phyloP scores from a whole-genome alignment of 2,797 vertebrate genomes.

The Miichthys miiuy region DNA sequence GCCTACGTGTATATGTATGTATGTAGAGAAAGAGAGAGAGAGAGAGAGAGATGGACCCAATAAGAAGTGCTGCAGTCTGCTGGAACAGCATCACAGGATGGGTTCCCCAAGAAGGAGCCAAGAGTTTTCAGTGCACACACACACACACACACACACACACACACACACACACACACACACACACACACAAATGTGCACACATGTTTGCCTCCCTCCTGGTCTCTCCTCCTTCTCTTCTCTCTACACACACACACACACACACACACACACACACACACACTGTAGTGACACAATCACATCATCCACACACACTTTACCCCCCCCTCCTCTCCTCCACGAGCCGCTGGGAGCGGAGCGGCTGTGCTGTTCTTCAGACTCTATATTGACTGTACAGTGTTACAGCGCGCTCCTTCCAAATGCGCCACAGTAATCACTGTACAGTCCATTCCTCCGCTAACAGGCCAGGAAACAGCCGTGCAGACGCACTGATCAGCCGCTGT shows the following conservation, averaged over 20 bases:
- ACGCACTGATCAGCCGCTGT: slow-evolving; percentile 35
- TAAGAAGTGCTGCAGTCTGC: slow-evolving; percentile 70
- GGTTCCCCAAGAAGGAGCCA: slow-evolving; percentile 64
- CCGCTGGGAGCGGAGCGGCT: slow-evolving; percentile 37
- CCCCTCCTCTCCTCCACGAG: slow-evolving; percentile 11
- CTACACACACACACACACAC: slow-evolving; percentile 5
- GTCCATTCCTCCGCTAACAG: slow-evolving; percentile 41
- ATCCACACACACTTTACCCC: slow-evolving; percentile 33
- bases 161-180: slow-evolving; percentile 16
- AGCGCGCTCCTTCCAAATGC: slow-evolving; percentile 46
- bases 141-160: slow-evolving; percentile 15
- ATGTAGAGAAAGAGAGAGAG: neutral
- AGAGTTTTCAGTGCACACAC: slow-evolving; percentile 42
- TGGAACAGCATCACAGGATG: slow-evolving; percentile 67
- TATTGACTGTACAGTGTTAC: slow-evolving; percentile 26
- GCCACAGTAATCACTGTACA: slow-evolving; percentile 39
- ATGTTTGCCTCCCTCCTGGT: slow-evolving; percentile 14
- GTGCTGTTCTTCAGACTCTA: slow-evolving; percentile 40
- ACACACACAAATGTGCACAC: slow-evolving; percentile 1
- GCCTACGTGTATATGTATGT: slow-evolving; percentile 12
- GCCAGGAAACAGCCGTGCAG: slow-evolving; percentile 5
- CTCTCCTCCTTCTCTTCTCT: neutral
- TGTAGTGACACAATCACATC: slow-evolving; percentile 40
- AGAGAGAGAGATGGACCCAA: slow-evolving; percentile 16
- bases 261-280: slow-evolving; percentile 4